Percentiles rank a stretch among this genome's conserved stretches.
Evolutionary conservation across 2,888 invertebrate genomes (phyloP).

Genomic region (Pinctada fucata): DNA sequence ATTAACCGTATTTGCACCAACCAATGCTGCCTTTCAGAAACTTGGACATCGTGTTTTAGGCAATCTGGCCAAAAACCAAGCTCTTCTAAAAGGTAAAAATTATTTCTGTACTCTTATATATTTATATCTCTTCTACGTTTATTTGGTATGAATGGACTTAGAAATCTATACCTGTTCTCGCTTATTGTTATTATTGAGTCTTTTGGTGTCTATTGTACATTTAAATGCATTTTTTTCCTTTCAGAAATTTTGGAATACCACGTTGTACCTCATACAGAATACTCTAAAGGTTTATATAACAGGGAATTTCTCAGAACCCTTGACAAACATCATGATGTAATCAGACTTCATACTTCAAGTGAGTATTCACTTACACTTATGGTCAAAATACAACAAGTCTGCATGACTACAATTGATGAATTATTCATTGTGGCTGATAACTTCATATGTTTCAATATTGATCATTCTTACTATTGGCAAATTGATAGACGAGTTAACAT

Average conservation of each 20-base stretch:
- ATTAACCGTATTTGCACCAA: constrained; percentile 47
- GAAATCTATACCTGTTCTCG: no score
- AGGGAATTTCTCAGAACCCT: constrained; percentile 41
- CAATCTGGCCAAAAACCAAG: constrained; percentile 35
- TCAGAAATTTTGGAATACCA: constrained; percentile 47
- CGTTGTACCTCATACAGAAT: constrained; percentile 51
- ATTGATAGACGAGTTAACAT: no score
- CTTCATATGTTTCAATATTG: no score
- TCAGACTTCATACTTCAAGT: constrained; percentile 25
- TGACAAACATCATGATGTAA: constrained; percentile 33
- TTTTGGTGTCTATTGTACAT: not conserved
- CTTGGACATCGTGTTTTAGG: constrained; percentile 33
- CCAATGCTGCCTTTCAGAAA: constrained; percentile 44
- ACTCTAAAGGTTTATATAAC: constrained; percentile 45
- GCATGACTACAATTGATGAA: not conserved
- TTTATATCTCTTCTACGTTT: no score
- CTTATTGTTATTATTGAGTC: not conserved
- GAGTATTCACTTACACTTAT: not conserved
- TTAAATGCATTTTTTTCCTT: constrained; percentile 1
- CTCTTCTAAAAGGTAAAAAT: constrained; percentile 40
- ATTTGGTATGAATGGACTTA: no score
- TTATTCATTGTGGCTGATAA: no score
- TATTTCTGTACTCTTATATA: not conserved
- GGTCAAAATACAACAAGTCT: not conserved
- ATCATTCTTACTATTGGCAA: no score